Percentiles rank a stretch among this genome's conserved stretches.
These are phyloP conservation scores for Struthidea cinerea DNA, from an alignment of 2,113 vertebrate genomes.

Conservation along the genomic window DNA sequence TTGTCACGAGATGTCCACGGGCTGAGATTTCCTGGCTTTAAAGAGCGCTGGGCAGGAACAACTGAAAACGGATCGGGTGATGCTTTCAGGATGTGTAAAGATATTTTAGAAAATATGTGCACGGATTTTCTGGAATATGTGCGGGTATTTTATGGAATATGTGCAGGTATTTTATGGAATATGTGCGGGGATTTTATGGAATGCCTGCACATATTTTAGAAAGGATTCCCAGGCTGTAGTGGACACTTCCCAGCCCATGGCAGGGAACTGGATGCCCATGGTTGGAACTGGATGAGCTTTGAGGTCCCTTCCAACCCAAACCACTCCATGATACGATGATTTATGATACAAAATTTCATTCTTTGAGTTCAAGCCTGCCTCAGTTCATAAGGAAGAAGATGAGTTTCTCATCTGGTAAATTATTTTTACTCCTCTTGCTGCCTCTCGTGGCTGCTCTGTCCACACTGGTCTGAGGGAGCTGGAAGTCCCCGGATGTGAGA, in stretches of 20 bases:
- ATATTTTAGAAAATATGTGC: not conserved
- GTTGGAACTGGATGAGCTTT: not conserved
- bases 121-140: not conserved
- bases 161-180: not conserved
- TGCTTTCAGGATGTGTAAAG: not conserved
- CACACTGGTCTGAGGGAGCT: fast-evolving
- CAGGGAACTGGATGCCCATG: not conserved
- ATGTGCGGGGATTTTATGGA: not conserved
- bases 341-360: not conserved
- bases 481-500: not conserved
- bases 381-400: not conserved
- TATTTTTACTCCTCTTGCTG: not conserved
- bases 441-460: not conserved
- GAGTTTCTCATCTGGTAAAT: not conserved
- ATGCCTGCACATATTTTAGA: not conserved
- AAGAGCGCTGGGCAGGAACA: not conserved
- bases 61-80: fast-evolving
- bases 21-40: not conserved
- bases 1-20: fast-evolving
- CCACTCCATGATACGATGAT: fast-evolving
- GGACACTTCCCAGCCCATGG: not conserved
- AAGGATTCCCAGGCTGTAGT: not conserved
- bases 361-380: not conserved
- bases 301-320: not conserved
- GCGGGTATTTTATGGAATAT: not conserved